phyloP scores from a whole-genome alignment of 2,888 invertebrate species.

The Perithous albicinctus region DNA sequence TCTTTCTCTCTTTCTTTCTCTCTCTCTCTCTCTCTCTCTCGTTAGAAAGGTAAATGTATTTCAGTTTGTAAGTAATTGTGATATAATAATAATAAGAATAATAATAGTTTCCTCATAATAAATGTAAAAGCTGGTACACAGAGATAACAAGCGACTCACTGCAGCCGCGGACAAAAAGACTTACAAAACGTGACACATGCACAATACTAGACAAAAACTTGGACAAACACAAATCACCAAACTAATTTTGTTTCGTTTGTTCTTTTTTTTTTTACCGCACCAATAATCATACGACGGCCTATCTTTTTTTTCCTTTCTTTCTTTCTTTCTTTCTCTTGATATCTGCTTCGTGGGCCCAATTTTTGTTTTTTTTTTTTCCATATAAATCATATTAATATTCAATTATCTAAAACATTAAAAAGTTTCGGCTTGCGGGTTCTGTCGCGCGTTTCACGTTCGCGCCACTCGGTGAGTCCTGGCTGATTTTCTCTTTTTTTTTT shows the following conservation, averaged over 20 bases:
- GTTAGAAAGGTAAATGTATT: conserved; percentile 73
- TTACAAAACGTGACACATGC: conserved; percentile 84
- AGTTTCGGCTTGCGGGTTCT: conserved; percentile 79
- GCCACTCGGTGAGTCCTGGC: conserved; percentile 67
- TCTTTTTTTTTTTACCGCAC: conserved; percentile 75
- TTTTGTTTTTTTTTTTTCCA: conserved; percentile 52
- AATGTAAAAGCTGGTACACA: conserved; percentile 84
- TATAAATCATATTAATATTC: conserved; percentile 82
- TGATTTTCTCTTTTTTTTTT: conserved; percentile 61
- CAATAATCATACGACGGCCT: conserved; percentile 75
- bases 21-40: conserved; percentile 62
- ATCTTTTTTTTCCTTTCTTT: no score
- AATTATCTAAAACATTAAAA: conserved; percentile 83
- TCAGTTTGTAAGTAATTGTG: conserved; percentile 67
- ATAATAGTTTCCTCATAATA: conserved; percentile 77
- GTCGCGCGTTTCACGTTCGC: conserved; percentile 67
- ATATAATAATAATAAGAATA: conserved; percentile 63
- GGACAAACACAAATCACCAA: conserved; percentile 83
- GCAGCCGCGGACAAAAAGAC: conserved; percentile 81
- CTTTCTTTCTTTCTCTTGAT: conserved; percentile 73
- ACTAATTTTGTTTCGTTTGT: conserved; percentile 76
- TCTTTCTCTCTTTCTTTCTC: conserved; percentile 22
- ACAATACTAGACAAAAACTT: conserved; percentile 83
- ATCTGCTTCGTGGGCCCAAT: conserved; percentile 77
- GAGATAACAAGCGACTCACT: conserved; percentile 82